Evolutionary conservation across 30 jellyfish, hydroid and myxozoan species (phyloP), one percentile per base, ranked within the genome.

Genomic region (Aurelia sp.): DNA sequence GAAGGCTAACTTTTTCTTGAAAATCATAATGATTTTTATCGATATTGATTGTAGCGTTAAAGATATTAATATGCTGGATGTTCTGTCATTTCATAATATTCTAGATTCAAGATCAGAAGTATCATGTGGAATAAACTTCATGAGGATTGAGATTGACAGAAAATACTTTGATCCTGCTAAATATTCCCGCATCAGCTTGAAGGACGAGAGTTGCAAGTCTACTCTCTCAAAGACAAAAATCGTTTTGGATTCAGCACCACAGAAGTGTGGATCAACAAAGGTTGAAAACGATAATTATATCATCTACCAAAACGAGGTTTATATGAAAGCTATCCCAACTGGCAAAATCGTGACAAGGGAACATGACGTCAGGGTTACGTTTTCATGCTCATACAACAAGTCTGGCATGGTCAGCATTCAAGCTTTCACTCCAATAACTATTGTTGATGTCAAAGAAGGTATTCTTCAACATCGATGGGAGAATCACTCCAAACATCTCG

Each of bases 251-350:
- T 67, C 78, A 24, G 30, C 30, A n/a, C 81, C 81, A 21, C 72
- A 82, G 70, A 12, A 24, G 2, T 82, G 91, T 38, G 91, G 91
- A 13, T 48, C 91, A 8, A 67, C 15, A 33, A 40, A 59, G 44
- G 12, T 27, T 21, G 85, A 82, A 64, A 67, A 84, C 17, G 63
- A 67, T 3, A 74, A 52, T 24, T 35, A 82, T 27, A 58, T 82
- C 67, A 63, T 82, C 48, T 82, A 82, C 78, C 52, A 47, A 20
- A 82, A 82, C 81, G 91, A 63, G 72, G 91, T 69, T 47, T 58
- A n/a, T 41, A 69, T 82, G 78, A 70, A 44, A 52, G 84, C 91
- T 0, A 50, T 38, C 18, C 83, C 72, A 51, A 67, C 85, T 9
- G 77, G 27, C 15, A 24, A 22, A 16, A 21, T 82, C 70, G 52